phyloP scores from a whole-genome alignment of 2,888 invertebrate species.

The Tricholauxania praeusta region DNA sequence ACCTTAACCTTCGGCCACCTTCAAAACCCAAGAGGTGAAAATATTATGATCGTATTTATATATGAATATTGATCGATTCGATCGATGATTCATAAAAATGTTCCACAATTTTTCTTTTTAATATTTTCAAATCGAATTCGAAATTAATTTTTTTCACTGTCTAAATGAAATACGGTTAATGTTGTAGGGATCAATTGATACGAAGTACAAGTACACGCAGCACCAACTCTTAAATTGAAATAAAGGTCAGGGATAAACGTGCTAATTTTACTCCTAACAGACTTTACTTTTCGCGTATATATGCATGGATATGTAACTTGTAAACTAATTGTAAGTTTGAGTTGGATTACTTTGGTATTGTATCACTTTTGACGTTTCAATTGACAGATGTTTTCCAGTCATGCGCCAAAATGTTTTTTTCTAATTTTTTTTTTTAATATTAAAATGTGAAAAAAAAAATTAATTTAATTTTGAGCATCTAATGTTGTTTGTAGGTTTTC shows the following conservation, averaged over 20 bases:
- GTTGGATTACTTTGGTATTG: not conserved
- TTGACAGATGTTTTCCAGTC: slow-evolving; percentile 5
- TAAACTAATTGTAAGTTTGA: no score
- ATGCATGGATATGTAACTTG: not conserved
- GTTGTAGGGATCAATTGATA: not conserved
- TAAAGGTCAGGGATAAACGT: slow-evolving; percentile 16
- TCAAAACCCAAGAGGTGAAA: no score
- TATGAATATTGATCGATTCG: no score
- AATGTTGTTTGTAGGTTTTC: not conserved
- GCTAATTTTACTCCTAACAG: not conserved
- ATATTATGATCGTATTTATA: no score
- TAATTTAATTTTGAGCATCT: no score
- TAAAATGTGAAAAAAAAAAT: no score
- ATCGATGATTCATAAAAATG: no score
- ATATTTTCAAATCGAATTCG: no score
- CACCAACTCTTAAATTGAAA: not conserved
- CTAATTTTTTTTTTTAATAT: not conserved
- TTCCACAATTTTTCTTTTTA: no score
- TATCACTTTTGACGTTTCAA: not conserved
- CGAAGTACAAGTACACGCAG: not conserved
- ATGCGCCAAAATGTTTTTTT: not conserved
- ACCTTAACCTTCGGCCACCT: no score
- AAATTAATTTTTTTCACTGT: no score
- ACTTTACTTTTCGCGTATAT: not conserved
- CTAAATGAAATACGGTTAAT: no score